phyloP scores from a whole-genome alignment of 1,140 invertebrate species.

The Drosophila leontia region DNA sequence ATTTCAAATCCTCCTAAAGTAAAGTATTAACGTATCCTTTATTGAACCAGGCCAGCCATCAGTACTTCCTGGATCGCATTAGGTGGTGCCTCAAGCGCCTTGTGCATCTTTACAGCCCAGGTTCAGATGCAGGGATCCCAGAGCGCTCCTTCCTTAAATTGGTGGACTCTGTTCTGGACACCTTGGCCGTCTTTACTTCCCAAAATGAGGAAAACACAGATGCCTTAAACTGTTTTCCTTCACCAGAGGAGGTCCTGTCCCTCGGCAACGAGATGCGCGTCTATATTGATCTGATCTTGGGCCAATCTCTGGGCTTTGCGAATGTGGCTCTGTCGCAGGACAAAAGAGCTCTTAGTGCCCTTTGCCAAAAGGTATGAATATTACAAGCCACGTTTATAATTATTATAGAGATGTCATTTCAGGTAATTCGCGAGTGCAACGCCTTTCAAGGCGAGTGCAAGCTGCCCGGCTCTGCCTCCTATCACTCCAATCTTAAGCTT shows the following conservation, averaged over 20 bases:
- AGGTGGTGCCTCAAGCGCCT: conserved; percentile 63
- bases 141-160: conserved; percentile 58
- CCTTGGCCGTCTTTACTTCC: conserved; percentile 47
- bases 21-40: not conserved
- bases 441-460: conserved; percentile 70
- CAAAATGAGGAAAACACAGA: conserved; percentile 39
- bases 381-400: not conserved
- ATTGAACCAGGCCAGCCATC: conserved; percentile 55
- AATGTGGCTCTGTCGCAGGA: conserved; percentile 77
- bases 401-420: not conserved
- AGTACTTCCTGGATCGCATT: conserved; percentile 76
- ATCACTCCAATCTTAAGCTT: conserved; percentile 58
- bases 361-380: conserved; percentile 76
- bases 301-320: conserved; percentile 75
- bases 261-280: conserved; percentile 57
- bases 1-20: not conserved
- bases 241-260: conserved; percentile 8
- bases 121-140: conserved; percentile 8
- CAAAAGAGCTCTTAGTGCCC: conserved; percentile 75
- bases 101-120: conserved; percentile 13
- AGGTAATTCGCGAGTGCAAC: conserved; percentile 73
- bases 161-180: conserved; percentile 62
- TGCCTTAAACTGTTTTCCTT: not conserved
- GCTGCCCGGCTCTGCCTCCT: not conserved
- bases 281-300: conserved; percentile 63